These are phyloP conservation scores for Champsocephalus esox DNA, from an alignment of 2,797 vertebrate species.

Conservation along the genomic window DNA sequence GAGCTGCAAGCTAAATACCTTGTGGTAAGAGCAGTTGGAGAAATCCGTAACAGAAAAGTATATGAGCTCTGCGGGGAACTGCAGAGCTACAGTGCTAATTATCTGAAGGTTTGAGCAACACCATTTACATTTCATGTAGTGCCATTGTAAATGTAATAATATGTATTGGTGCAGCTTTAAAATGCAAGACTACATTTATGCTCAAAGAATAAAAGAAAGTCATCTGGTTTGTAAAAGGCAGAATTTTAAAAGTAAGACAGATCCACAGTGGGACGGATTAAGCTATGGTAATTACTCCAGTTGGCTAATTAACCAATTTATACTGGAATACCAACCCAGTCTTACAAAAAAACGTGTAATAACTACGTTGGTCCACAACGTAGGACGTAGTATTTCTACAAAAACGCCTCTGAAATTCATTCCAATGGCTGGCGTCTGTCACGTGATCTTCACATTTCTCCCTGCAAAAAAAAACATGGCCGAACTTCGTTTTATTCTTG, in stretches of 20 bases:
- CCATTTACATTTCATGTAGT: background rate
- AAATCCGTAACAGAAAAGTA: background rate
- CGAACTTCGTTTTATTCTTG: no score
- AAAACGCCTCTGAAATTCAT: no score
- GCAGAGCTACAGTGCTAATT: background rate
- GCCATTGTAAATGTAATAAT: background rate
- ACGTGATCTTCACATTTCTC: no score
- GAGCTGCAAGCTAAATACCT: background rate
- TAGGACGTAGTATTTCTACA: no score
- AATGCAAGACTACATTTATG: constrained; percentile 3
- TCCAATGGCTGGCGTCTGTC: no score
- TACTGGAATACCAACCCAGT: constrained; percentile 4
- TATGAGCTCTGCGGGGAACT: background rate
- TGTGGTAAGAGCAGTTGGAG: background rate
- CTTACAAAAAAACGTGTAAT: no score
- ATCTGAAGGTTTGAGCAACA: background rate
- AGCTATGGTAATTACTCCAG: constrained; percentile 43
- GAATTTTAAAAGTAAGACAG: constrained; percentile 12
- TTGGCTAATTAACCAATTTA: constrained; percentile 54
- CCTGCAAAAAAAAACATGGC: no score
- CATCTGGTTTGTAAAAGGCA: constrained; percentile 18
- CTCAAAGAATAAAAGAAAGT: constrained; percentile 9
- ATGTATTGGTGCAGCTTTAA: constrained; percentile 7
- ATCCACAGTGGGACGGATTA: constrained; percentile 46
- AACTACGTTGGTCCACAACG: no score